Evolutionary conservation across 2,113 vertebrate species (phyloP), one percentile per base, ranked within the genome.

Genomic region (Lipophrys pholis): DNA sequence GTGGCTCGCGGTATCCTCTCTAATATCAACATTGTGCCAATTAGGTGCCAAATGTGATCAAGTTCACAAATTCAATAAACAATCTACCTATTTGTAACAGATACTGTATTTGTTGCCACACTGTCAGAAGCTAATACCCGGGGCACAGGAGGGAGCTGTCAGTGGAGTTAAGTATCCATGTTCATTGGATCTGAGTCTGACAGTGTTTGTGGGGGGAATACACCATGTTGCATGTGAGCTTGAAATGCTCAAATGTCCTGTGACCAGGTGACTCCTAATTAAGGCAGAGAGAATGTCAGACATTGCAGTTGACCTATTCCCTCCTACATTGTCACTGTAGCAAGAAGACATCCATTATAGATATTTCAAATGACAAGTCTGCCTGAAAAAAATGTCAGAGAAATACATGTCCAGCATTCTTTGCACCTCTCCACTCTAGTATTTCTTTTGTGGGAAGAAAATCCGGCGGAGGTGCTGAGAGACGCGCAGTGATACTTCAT

Each of bases 321-420:
- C 17, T 73, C 76, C 69, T 45, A 71, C 50, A 63, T 53, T 59
- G 81, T 81, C 76, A 71, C 38, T 15, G 46, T 59, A 62, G 64
- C 69, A 56, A 66, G 53, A 69, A 78, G 67, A 78, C 75, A 70
- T 83, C 72, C 51, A 78, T 83, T 80, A 79, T 68, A 72, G 35
- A 73, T 77, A 85, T 86, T 85, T 81, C 56, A 70, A 74, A 85
- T 83, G 83, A 82, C 69, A 82, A 43, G 62, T 56, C 73, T 83
- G 83, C 73, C 87, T 80, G 56, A 60, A 57, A 73, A 57, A 73
- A 87, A 86, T 88, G 85, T 89, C 90, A 84, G 62, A 67, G 69
- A 43, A 57, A 86, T 51, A 69, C 80, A 76, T 69, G 73, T 76
- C 64, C 73, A 59, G 38, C 57, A 64, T 73, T 83, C 78, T 87